Evolutionary conservation across 1,140 invertebrate genomes (phyloP).

Genomic region (Cotesia typhae): DNA sequence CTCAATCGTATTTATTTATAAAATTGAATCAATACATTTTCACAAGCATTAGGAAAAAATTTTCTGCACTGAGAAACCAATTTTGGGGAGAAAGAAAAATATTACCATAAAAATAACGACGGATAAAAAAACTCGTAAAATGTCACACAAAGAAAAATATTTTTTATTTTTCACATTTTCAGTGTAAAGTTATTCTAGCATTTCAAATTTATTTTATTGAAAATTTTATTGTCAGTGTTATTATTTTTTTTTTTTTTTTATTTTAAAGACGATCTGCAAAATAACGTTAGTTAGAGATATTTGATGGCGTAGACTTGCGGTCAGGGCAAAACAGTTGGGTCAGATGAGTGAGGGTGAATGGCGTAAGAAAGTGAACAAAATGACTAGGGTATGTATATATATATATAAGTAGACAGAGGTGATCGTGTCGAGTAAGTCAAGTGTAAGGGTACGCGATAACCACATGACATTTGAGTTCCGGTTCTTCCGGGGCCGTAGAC

Average conservation of each 20-base stretch:
- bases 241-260: not conserved
- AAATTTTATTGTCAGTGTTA: conserved; percentile 14
- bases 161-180: no score
- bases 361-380: conserved; percentile 17
- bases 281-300: conserved; percentile 18
- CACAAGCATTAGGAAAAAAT: no score
- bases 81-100: no score
- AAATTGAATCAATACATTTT: no score
- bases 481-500: conserved; percentile 21
- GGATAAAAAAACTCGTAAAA: no score
- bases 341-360: conserved; percentile 12
- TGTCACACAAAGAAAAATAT: no score
- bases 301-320: conserved; percentile 8
- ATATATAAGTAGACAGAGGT: not conserved
- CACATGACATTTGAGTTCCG: conserved; percentile 30
- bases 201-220: not conserved
- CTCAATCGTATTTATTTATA: no score
- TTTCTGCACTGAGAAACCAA: no score
- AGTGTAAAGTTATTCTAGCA: no score
- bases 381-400: conserved; percentile 21
- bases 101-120: no score
- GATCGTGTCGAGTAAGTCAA: conserved; percentile 34
- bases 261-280: no score
- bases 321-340: conserved; percentile 1
- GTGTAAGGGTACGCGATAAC: conserved; percentile 33